A percentile compares a stretch with the other conserved stretches of the same genome.
Evolutionary conservation across 1,140 invertebrate species (phyloP).

Genomic region (Pachypsylla venusta): DNA sequence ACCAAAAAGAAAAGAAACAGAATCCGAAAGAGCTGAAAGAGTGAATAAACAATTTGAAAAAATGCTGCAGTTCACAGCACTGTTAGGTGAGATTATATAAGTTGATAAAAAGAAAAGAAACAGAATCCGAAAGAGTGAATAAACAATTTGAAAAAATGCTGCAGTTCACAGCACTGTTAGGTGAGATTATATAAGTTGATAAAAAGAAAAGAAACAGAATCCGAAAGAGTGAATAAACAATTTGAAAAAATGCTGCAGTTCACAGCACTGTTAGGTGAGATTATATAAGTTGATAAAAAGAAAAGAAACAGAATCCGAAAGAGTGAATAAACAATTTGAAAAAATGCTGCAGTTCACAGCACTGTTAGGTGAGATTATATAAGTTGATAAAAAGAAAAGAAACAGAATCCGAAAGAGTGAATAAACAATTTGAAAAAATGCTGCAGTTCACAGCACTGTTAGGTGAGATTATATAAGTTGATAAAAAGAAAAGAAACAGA

Average conservation of each 20-base stretch:
- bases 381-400: no score
- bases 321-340: no score
- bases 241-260: conserved; percentile 29
- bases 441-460: conserved; percentile 28
- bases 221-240: no score
- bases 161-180: conserved; percentile 27
- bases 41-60: conserved; percentile 28
- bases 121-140: no score
- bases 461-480: conserved; percentile 28
- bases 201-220: no score
- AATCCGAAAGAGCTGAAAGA: conserved; percentile 18
- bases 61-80: conserved; percentile 27
- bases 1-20: neutral
- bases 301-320: no score
- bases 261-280: conserved; percentile 27
- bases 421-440: no score
- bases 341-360: conserved; percentile 28
- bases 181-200: conserved; percentile 29
- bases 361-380: conserved; percentile 28
- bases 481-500: no score
- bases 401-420: no score
- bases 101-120: no score
- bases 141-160: conserved; percentile 30
- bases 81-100: conserved; percentile 29
- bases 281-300: no score